Evolutionary conservation across 2,797 vertebrate species (phyloP), one percentile per base, ranked within the genome.

Genomic region (Pogonophryne albipinna): DNA sequence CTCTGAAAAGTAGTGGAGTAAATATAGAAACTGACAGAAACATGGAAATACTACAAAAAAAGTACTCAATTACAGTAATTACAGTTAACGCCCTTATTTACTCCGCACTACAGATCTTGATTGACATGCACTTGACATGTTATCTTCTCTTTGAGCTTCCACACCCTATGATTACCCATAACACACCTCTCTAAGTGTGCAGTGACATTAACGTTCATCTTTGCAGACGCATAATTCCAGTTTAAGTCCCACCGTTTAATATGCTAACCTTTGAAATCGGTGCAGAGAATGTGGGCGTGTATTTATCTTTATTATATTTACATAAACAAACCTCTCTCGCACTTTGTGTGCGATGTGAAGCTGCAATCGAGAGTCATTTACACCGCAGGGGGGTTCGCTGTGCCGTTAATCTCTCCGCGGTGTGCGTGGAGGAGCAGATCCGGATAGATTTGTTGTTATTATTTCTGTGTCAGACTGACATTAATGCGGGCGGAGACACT

Each of bases 391-490:
- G 13, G 9, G 5, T 7, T 19, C 15, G 14, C 13, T 53, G 77
- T 34, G 17, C 59, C 58, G 17, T 85, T 69, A 83, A 75, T 85
- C 78, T 64, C 53, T 56, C 34, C 81, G 71, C 69, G 80, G 66
- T 69, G 70, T 55, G 60, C 59, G 19, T 46, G 46, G 64, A 76
- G 56, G 15, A 62, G 64, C 66, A 61, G 67, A 60, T 72, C 45
- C 65, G 38, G 55, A 79, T 42, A 42, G 44, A 78, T 87, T 57
- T 73, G 66, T 55, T 76, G 53, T 67, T 42, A 4, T 58, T 58
- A 58, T 83, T 41, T 79, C 47, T 47, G 61, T 63, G 27, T 63
- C 71, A 66, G 52, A 14, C 62, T 34, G 78, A 69, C 71, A 45
- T 56, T 51, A 79, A 66, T 76, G 51, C 13, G 10, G 34, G 47